Evolutionary conservation across 2,797 vertebrate species (phyloP).

Genomic region (Siniperca obscura): DNA sequence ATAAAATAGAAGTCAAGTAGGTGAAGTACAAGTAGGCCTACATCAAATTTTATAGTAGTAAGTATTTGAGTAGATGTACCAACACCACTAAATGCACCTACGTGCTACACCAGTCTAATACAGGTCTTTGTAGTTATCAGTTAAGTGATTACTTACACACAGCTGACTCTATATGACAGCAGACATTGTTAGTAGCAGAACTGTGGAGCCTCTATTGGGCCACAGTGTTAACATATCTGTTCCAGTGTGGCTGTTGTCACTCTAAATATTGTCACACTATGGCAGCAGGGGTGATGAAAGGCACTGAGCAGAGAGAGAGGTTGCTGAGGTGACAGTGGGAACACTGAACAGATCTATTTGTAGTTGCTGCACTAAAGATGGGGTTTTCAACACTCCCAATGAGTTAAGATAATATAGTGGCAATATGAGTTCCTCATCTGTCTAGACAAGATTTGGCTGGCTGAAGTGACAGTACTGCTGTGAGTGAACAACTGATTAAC

Average conservation of each 20-base stretch:
- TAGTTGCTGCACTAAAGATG: background rate
- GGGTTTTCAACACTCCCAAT: constrained; percentile 35
- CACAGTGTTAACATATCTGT: constrained; percentile 16
- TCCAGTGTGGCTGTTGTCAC: constrained; percentile 37
- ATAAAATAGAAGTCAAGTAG: no score
- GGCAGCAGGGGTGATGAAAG: constrained; percentile 1
- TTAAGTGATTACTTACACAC: background rate
- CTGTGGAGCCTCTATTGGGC: background rate
- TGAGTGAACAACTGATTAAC: background rate
- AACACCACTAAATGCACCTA: background rate
- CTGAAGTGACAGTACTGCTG: background rate
- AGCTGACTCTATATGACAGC: background rate
- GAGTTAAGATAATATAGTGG: constrained; percentile 16
- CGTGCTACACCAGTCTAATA: background rate
- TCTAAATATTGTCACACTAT: constrained; percentile 37
- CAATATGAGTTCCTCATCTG: constrained; percentile 17
- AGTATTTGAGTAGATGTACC: background rate
- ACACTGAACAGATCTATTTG: constrained; percentile 58
- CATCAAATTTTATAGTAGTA: background rate
- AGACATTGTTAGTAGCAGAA: background rate
- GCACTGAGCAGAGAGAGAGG: constrained; percentile 2
- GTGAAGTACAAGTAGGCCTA: background rate
- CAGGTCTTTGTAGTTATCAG: background rate
- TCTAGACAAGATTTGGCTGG: background rate
- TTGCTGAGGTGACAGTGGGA: constrained; percentile 26